Evolutionary conservation across 2,113 vertebrate genomes (phyloP).

Genomic region (Monarcha castaneiventris): DNA sequence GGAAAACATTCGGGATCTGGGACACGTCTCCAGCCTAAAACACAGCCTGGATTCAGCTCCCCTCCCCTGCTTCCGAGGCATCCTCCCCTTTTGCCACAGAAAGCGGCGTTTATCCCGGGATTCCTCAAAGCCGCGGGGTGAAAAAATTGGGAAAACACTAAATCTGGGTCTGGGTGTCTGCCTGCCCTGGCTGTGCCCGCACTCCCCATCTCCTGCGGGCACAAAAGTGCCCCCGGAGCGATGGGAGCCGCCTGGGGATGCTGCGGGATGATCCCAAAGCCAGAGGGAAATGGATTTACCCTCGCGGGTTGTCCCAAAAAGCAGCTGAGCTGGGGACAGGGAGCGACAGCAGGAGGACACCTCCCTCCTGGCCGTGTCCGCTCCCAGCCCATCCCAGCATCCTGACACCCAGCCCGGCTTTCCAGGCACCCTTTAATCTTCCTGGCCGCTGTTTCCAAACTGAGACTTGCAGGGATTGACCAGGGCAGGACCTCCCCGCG

Average conservation of each 20-base stretch:
- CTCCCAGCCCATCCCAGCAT: not conserved
- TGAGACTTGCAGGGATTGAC: not conserved
- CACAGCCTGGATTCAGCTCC: constrained; percentile 37
- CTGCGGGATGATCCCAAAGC: not conserved
- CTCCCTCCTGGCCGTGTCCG: not conserved
- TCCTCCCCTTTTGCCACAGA: not conserved
- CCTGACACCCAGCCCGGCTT: constrained; percentile 33
- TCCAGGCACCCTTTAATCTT: constrained; percentile 54
- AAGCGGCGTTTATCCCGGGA: not conserved
- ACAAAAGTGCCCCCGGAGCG: fast-evolving
- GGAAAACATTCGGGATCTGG: not conserved
- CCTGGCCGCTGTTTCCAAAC: constrained; percentile 41
- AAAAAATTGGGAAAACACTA: not conserved
- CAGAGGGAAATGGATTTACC: not conserved
- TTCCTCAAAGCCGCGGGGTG: not conserved
- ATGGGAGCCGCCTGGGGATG: fast-evolving
- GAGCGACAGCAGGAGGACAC: not conserved
- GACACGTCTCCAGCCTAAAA: not conserved
- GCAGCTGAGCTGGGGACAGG: fast-evolving
- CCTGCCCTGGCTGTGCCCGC: not conserved
- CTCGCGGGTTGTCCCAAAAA: fast-evolving
- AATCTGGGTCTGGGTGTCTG: not conserved
- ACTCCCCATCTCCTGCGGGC: fast-evolving
- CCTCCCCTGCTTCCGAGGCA: not conserved
- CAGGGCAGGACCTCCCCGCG: not conserved